Conservation (phyloP, 2,797 vertebrate species). For the Mormyrus proboscirostris region DNA sequence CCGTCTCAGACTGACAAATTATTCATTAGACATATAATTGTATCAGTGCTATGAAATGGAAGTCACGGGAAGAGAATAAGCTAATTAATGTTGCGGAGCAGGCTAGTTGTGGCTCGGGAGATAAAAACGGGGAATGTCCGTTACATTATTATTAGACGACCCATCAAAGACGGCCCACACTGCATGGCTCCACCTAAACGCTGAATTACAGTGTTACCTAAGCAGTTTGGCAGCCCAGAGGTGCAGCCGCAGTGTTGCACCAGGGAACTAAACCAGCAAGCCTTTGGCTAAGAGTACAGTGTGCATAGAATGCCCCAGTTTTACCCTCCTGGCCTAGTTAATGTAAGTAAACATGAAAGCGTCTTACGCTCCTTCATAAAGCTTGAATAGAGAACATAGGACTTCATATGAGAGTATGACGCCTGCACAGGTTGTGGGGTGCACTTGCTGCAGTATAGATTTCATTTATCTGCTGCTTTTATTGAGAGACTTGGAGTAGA, state of each 20-base stretch:
- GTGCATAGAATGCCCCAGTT: neutral
- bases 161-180: neutral
- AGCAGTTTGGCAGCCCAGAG: neutral
- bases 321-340: slow-evolving; percentile 1
- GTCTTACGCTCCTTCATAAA: neutral
- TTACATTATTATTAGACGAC: neutral
- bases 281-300: neutral
- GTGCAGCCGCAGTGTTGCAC: neutral
- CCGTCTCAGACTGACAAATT: slow-evolving; percentile 19
- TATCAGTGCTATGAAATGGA: slow-evolving; percentile 10
- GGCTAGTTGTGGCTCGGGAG: neutral
- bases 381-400: neutral
- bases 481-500: neutral
- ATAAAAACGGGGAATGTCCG: neutral
- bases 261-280: neutral
- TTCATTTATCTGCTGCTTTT: neutral
- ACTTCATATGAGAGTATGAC: neutral
- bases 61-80: neutral
- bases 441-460: neutral
- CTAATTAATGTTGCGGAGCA: neutral
- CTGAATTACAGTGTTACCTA: neutral
- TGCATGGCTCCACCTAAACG: neutral
- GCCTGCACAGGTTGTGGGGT: neutral
- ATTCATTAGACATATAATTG: slow-evolving; percentile 25
- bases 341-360: slow-evolving; percentile 10